These are phyloP conservation scores for Heloderma charlesbogerti DNA, from an alignment of 2,113 vertebrate species.

Conservation along the genomic window DNA sequence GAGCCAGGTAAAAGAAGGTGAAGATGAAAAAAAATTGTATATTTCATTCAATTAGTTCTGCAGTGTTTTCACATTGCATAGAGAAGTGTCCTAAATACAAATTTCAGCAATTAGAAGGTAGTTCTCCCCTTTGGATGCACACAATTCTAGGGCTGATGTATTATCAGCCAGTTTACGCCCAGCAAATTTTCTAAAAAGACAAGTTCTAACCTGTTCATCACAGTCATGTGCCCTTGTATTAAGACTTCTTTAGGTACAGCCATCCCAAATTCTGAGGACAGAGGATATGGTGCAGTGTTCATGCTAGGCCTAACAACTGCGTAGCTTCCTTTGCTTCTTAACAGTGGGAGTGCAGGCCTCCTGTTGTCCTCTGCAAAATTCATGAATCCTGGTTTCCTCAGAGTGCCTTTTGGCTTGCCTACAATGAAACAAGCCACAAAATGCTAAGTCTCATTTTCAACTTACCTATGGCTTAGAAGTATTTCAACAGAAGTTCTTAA, in stretches of 20 bases:
- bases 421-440: background rate
- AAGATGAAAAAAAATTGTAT: background rate
- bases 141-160: background rate
- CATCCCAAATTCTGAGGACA: constrained; percentile 56
- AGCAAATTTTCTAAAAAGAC: constrained; percentile 15
- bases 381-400: constrained; percentile 81
- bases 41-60: background rate
- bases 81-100: background rate
- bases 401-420: constrained; percentile 83
- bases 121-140: background rate
- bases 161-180: background rate
- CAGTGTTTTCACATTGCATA: background rate
- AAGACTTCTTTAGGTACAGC: constrained; percentile 48
- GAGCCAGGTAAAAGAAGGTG: background rate
- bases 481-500: background rate
- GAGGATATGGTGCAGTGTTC: constrained; percentile 44
- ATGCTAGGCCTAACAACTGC: constrained; percentile 51
- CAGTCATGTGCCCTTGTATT: constrained; percentile 56
- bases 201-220: constrained; percentile 63
- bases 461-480: background rate
- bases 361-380: constrained; percentile 52
- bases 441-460: background rate
- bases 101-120: background rate
- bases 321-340: constrained; percentile 45
- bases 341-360: constrained; percentile 40